A percentile compares a stretch with the other conserved stretches of the same genome.
These are phyloP conservation scores for Parambassis ranga DNA, from an alignment of 2,797 vertebrate species.

Conservation along the genomic window DNA sequence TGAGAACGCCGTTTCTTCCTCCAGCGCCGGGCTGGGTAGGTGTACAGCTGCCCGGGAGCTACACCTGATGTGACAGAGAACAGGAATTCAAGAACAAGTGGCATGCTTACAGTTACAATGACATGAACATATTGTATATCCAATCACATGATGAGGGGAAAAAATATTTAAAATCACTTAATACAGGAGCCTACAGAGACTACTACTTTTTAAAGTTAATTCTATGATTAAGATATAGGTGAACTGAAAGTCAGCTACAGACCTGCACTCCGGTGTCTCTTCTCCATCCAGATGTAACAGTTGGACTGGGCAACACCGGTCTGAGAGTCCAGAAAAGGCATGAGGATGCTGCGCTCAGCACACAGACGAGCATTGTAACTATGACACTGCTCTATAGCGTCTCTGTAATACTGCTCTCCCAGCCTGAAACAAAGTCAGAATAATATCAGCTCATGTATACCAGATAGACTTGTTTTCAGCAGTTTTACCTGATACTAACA, in stretches of 20 bases:
- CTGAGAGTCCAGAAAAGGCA: conserved; percentile 97
- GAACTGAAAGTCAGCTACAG: neutral
- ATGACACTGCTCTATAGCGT: conserved; percentile 98
- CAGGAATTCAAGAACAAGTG: no score
- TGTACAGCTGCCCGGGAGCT: conserved; percentile 95
- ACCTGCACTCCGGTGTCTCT: conserved; percentile 95
- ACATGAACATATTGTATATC: no score
- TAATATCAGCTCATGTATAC: no score
- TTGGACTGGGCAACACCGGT: conserved; percentile 97
- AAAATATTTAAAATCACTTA: no score
- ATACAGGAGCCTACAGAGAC: no score
- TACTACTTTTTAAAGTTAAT: no score
- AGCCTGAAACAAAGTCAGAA: conserved; percentile 82
- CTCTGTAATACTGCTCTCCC: conserved; percentile 95
- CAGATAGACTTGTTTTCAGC: no score
- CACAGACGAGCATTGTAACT: conserved; percentile 95
- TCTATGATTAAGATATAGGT: neutral
- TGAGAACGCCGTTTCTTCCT: conserved; percentile 93
- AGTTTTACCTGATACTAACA: no score
- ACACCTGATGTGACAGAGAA: conserved; percentile 76
- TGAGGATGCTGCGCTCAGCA: conserved; percentile 93
- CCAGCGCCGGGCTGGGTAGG: conserved; percentile 96
- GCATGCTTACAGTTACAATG: neutral
- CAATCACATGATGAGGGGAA: no score
- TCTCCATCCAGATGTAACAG: conserved; percentile 99